Base-by-base conservation (phyloP, 2,888 invertebrate genomes). In the Xiphydria camelus region DNA sequence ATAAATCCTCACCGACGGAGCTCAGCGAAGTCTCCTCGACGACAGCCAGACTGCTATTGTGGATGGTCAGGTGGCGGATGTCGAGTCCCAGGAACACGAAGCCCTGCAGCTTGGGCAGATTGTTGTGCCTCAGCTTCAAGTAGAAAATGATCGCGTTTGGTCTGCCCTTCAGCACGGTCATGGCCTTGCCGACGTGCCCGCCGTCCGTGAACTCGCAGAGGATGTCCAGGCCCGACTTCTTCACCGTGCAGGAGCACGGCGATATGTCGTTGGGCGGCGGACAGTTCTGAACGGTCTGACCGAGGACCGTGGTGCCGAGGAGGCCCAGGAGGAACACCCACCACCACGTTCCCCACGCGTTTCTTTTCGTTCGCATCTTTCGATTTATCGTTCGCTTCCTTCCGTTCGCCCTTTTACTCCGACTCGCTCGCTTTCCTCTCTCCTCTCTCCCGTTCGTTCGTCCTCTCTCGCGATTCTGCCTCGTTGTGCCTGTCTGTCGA, bases 181-280 rank as follows among this genome's bases (percentile, higher is more conserved):
- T 91, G 9, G 91, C 90, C 74, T 84, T 81, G 50, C 78, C 85
- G 71, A 93, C 91, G 66, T 89, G 88, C 55, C 81, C 81, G 61
- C 87, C 83, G 70, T 91, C 90, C 40, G 91, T 91, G 63, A 87
- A 87, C 79, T 93, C 92, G 81, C 93, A 94, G 53, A 91, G 82
- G 53, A 94, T 86, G 73, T 94, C 93, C 59, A 94, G 81, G 33
- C 92, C 92, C 66, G 90, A 89, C 77, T 91, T 92, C 77, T 92
- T 92, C 57, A 91, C 88, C 59, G 84, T 84, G 75, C 93, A 94
- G 59, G 83, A 80, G 78, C 93, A 94, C 21, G 92, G 91, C 39
- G 85, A 76, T 66, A 92, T 88, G 50, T 88, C 89, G 67, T 77
- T 78, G 57, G 84, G 83, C 49, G 86, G 78, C 33, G 91, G 91